phyloP scores from a whole-genome alignment of 2,797 vertebrate genomes.

The Oceanodroma leucorhoa region DNA sequence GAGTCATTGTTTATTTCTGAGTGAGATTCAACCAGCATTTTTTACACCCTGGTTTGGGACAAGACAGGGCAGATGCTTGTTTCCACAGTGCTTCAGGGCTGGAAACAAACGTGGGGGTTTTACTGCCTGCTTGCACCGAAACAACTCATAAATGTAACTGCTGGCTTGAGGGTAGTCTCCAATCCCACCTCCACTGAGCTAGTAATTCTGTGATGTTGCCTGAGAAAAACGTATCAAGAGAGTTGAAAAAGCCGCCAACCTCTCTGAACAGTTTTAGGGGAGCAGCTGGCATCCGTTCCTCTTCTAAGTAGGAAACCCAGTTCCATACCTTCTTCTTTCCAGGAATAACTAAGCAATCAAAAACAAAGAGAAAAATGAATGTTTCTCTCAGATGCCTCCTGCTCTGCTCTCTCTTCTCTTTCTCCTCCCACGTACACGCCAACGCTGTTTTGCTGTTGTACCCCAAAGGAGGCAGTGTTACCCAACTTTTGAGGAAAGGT shows the following conservation, averaged over 20 bases:
- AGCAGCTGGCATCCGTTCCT: constrained; percentile 84
- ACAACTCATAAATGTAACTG: background rate
- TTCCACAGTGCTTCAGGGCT: background rate
- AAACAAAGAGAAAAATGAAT: constrained; percentile 17
- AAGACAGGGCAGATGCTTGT: background rate
- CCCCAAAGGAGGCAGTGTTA: constrained; percentile 30
- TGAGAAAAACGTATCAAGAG: background rate
- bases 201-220: background rate
- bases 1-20: background rate
- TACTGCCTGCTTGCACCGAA: background rate
- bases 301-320: constrained; percentile 89
- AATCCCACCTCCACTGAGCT: background rate
- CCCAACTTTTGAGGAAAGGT: background rate
- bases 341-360: constrained; percentile 64
- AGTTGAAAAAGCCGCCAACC: constrained; percentile 70
- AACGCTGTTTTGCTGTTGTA: background rate
- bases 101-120: background rate
- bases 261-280: constrained; percentile 91
- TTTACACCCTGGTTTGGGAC: background rate
- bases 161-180: background rate
- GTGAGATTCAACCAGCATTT: background rate
- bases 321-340: constrained; percentile 89
- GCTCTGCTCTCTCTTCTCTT: background rate
- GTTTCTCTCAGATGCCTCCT: background rate
- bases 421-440: background rate